phyloP scores from a whole-genome alignment of 2,797 vertebrate genomes.

The Heliangelus exortis region DNA sequence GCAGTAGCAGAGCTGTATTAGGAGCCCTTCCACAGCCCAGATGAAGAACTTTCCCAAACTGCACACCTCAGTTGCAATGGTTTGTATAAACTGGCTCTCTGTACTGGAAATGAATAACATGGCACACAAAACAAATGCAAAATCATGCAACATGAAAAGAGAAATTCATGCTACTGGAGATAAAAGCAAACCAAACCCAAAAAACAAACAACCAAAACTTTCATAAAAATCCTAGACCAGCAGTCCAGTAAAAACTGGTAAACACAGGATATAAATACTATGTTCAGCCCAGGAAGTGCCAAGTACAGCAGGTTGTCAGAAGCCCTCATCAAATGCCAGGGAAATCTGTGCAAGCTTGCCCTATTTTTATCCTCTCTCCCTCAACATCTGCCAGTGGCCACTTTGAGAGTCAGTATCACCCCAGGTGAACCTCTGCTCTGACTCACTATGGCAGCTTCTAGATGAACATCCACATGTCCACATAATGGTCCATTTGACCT shows the following conservation, averaged over 20 bases:
- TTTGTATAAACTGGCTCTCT: not conserved
- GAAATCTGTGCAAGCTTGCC: not conserved
- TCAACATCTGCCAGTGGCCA: not conserved
- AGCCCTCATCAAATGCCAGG: not conserved
- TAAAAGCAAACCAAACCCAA: too few species aligned
- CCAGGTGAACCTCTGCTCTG: not conserved
- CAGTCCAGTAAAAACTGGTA: not conserved
- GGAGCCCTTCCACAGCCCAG: not conserved
- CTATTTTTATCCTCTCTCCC: conserved; percentile 32
- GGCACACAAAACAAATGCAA: not conserved
- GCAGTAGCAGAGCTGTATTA: not conserved
- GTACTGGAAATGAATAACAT: not conserved
- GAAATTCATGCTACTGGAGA: not conserved
- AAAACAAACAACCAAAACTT: not conserved
- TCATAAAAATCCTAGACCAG: not conserved
- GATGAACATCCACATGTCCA: not conserved
- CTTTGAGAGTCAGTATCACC: not conserved
- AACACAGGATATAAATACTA: conserved; percentile 11
- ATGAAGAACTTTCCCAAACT: not conserved
- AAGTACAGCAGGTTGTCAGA: not conserved
- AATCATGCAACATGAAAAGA: not conserved
- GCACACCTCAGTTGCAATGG: not conserved
- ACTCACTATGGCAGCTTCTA: not conserved
- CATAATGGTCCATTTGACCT: not conserved
- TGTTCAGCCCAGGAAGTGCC: not conserved